A percentile compares a stretch with the other conserved stretches of the same genome.
Conservation (phyloP, 2,113 vertebrate genomes). For the Gobiocypris rarus region DNA sequence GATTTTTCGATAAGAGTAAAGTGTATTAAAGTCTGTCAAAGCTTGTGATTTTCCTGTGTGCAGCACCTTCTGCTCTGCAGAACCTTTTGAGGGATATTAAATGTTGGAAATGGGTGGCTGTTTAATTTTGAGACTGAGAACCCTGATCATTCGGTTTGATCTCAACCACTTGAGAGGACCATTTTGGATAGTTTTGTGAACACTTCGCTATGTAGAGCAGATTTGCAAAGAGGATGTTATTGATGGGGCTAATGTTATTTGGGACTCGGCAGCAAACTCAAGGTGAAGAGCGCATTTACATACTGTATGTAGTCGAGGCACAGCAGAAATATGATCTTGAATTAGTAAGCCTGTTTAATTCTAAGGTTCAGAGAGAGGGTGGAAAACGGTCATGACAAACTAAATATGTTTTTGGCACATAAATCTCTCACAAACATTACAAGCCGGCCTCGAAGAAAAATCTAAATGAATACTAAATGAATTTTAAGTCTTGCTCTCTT, state of each 20-base stretch:
- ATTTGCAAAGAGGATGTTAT: neutral
- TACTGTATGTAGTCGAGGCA: neutral
- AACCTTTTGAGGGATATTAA: neutral
- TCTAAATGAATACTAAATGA: neutral
- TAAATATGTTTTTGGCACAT: neutral
- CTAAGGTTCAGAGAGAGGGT: neutral
- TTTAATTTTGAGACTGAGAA: neutral
- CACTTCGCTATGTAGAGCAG: neutral
- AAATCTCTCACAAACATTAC: neutral
- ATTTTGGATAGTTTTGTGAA: neutral
- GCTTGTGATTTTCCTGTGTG: neutral
- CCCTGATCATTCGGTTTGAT: neutral
- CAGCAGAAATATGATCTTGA: neutral
- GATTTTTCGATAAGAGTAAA: neutral
- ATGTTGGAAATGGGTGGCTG: neutral
- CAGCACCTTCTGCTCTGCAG: neutral
- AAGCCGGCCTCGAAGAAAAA: neutral
- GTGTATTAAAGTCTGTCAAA: neutral
- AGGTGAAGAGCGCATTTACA: neutral
- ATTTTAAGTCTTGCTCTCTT: conserved; percentile 22
- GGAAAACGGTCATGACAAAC: neutral
- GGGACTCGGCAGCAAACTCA: neutral
- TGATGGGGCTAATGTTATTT: neutral
- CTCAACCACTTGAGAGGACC: neutral
- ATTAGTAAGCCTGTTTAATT: neutral